Percentiles rank a stretch among this genome's conserved stretches.
phyloP scores from a whole-genome alignment of 2,888 invertebrate genomes.

The Drosophila colorata region DNA sequence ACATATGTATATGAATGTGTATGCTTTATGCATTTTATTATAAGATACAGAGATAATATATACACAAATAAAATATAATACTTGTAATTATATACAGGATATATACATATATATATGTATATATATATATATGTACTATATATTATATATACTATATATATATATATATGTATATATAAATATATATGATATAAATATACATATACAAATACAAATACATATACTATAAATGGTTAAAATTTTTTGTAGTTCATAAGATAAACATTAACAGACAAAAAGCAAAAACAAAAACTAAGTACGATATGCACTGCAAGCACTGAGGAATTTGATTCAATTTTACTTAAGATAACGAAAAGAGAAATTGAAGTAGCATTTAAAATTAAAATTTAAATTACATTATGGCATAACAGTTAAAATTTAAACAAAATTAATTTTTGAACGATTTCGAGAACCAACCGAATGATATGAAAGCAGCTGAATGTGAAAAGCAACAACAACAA shows the following conservation, averaged over 20 bases:
- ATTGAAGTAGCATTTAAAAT: constrained; percentile 58
- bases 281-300: constrained; percentile 57
- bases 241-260: constrained; percentile 49
- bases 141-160: no score
- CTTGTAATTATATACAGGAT: constrained; percentile 9
- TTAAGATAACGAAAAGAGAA: constrained; percentile 66
- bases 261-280: constrained; percentile 49
- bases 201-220: constrained; percentile 8
- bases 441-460: constrained; percentile 13
- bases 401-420: constrained; percentile 47
- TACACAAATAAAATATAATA: constrained; percentile 18
- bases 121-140: constrained; percentile 7
- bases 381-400: constrained; percentile 54
- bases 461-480: constrained; percentile 9
- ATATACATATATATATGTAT: constrained; percentile 8
- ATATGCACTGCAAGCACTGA: constrained; percentile 86
- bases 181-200: constrained; percentile 11
- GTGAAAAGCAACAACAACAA: constrained; percentile 17
- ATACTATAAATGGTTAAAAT: constrained; percentile 32
- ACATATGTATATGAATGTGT: constrained; percentile 4
- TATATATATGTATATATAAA: constrained; percentile 25
- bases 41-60: constrained; percentile 22
- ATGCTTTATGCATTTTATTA: constrained; percentile 18
- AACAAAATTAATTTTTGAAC: constrained; percentile 27
- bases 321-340: constrained; percentile 86